Percentiles rank a stretch among this genome's conserved stretches.
Conservation (phyloP, 2,797 vertebrate species). For the Hirundo rustica region DNA sequence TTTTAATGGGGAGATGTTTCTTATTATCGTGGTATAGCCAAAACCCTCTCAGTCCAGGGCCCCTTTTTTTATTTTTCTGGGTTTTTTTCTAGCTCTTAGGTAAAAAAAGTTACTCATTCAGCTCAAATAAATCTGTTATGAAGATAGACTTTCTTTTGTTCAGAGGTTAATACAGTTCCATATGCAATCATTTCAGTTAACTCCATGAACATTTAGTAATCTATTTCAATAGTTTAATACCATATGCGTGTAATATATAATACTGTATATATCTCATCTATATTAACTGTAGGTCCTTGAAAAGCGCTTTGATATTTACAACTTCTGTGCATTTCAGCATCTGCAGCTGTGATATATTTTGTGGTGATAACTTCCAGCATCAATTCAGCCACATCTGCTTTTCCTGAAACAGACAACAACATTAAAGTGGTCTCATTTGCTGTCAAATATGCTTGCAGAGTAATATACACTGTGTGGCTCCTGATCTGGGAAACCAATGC, state of each 20-base stretch:
- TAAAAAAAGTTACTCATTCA: not conserved
- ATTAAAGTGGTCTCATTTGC: conserved; percentile 34
- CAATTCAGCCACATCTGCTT: conserved; percentile 16
- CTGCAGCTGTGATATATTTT: conserved; percentile 2
- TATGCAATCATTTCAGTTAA: not conserved
- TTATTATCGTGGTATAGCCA: not conserved
- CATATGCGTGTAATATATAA: not conserved
- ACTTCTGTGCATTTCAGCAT: conserved; percentile 31
- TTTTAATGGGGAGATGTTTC: not conserved
- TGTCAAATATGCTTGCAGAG: not conserved
- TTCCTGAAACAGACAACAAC: not conserved
- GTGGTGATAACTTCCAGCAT: conserved; percentile 34
- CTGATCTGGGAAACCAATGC: not conserved
- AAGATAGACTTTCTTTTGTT: conserved; percentile 1
- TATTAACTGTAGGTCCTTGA: conserved; percentile 30
- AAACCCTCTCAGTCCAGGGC: not conserved
- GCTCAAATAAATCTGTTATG: not conserved
- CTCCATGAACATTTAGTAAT: not conserved
- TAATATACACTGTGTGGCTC: not conserved
- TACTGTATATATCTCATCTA: not conserved
- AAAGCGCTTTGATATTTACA: conserved; percentile 1
- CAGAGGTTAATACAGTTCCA: not conserved
- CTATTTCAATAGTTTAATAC: not conserved
- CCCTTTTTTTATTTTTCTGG: not conserved
- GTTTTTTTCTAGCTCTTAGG: not conserved